Evolutionary conservation across 2,113 vertebrate genomes (phyloP).

Genomic region (Lates calcarifer): DNA sequence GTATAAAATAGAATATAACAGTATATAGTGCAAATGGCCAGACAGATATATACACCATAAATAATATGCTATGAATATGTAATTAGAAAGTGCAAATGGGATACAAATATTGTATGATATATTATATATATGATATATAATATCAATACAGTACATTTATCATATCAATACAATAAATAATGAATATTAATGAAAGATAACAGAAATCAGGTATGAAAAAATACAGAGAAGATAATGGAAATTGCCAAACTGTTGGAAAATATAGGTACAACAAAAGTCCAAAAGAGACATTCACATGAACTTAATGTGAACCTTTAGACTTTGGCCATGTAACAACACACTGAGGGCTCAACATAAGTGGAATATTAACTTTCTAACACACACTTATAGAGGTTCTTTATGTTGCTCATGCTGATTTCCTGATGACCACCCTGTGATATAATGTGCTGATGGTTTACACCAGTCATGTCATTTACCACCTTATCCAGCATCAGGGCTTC

Average conservation of each 20-base stretch:
- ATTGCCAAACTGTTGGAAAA: neutral
- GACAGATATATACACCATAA: too few species aligned
- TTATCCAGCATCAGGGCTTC: neutral
- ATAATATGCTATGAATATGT: too few species aligned
- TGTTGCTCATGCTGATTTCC: neutral
- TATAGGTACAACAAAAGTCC: neutral
- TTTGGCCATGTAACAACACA: neutral
- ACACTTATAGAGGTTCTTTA: neutral
- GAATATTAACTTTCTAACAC: conserved; percentile 29
- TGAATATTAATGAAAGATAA: neutral
- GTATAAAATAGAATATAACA: too few species aligned
- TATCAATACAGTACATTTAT: too few species aligned
- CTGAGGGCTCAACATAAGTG: conserved; percentile 3
- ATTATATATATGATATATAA: too few species aligned
- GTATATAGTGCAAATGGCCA: too few species aligned
- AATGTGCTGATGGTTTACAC: too few species aligned
- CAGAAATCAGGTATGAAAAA: too few species aligned
- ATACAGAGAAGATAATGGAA: neutral
- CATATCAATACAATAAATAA: too few species aligned
- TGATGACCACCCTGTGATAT: neutral
- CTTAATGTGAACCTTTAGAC: conserved; percentile 1
- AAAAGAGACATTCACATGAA: neutral
- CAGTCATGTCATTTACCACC: neutral
- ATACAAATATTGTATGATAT: too few species aligned
- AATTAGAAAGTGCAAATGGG: too few species aligned